Conservation (phyloP, 1,140 invertebrate genomes). For the Temnothorax nylanderi region DNA sequence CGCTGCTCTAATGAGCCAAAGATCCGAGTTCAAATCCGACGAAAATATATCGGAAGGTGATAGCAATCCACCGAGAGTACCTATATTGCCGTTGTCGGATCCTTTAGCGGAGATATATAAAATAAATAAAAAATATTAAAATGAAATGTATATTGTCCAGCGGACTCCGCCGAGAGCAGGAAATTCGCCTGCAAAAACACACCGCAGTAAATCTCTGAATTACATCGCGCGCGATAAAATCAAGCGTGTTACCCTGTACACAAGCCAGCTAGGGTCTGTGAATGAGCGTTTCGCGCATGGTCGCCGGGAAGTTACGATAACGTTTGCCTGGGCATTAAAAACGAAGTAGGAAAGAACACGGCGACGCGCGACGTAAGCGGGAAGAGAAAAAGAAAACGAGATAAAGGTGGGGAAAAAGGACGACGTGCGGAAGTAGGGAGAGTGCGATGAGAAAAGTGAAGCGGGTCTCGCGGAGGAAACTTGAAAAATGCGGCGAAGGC, state of each 20-base stretch:
- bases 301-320: conserved; percentile 66
- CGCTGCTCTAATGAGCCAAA: too few species aligned
- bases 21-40: too few species aligned
- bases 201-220: conserved; percentile 39
- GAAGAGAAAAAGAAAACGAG: conserved; percentile 16
- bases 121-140: too few species aligned
- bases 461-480: conserved; percentile 35
- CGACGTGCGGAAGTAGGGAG: background rate
- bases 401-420: conserved; percentile 43
- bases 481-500: conserved; percentile 70
- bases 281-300: conserved; percentile 22
- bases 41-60: too few species aligned
- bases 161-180: background rate
- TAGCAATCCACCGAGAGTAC: too few species aligned
- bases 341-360: conserved; percentile 34
- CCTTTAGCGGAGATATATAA: too few species aligned
- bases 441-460: conserved; percentile 56
- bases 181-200: conserved; percentile 42
- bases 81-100: too few species aligned
- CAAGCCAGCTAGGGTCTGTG: background rate
- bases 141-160: background rate
- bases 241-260: conserved; percentile 46
- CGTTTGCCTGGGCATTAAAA: conserved; percentile 58
- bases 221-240: conserved; percentile 62
- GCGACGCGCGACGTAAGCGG: conserved; percentile 6